Conservation (phyloP, 2,797 vertebrate genomes). For the Podarcis lilfordi region DNA sequence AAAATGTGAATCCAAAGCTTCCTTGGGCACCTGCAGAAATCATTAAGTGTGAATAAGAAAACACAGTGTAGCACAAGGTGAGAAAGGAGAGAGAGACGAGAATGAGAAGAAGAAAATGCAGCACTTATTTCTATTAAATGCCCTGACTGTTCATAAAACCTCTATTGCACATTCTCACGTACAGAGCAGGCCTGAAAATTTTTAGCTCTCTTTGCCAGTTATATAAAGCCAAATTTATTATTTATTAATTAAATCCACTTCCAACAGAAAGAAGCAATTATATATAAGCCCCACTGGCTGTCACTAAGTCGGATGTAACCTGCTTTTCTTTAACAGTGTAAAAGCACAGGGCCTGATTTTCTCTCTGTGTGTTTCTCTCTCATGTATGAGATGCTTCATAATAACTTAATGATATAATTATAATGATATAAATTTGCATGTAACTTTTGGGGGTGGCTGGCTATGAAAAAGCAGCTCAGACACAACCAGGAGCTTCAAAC, state of each 20-base stretch:
- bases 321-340: neutral
- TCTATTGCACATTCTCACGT: neutral
- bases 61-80: neutral
- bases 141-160: neutral
- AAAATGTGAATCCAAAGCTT: neutral
- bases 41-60: neutral
- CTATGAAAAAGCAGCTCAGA: too few species aligned
- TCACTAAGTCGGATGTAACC: neutral
- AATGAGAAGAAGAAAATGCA: too few species aligned
- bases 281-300: neutral
- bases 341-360: too few species aligned
- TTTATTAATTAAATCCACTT: neutral
- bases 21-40: neutral
- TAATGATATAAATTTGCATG: too few species aligned
- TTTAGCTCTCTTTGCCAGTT: neutral
- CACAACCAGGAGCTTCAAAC: too few species aligned
- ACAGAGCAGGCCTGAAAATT: neutral
- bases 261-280: neutral
- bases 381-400: too few species aligned
- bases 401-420: too few species aligned
- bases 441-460: too few species aligned
- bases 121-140: neutral
- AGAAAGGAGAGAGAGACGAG: too few species aligned
- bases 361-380: too few species aligned
- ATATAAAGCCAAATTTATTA: neutral